Evolutionary conservation across 1,140 invertebrate species (phyloP).

Genomic region (Vanessa atalanta): DNA sequence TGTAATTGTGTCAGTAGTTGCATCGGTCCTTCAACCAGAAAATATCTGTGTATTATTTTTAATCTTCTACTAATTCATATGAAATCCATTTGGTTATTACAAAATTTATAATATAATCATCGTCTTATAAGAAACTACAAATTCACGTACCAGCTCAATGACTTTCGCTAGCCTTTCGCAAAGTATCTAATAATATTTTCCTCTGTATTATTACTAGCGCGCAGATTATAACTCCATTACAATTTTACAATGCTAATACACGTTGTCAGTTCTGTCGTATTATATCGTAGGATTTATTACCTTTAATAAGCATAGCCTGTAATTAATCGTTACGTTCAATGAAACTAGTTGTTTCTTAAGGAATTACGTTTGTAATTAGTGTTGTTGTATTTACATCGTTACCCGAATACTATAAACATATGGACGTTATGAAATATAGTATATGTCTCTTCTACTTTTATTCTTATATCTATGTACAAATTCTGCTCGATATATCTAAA

Average conservation of each 20-base stretch:
- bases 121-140: not conserved
- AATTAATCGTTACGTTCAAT: not conserved
- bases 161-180: not conserved
- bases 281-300: not conserved
- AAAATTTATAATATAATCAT: not conserved
- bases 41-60: too few relatives aligned
- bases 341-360: not conserved
- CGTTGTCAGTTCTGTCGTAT: not conserved
- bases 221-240: slow-evolving; percentile 1
- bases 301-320: not conserved
- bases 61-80: too few relatives aligned
- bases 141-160: not conserved
- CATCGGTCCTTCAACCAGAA: too few relatives aligned
- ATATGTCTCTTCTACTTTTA: too few relatives aligned
- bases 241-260: not conserved
- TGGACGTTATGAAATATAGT: too few relatives aligned
- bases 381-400: too few relatives aligned
- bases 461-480: too few relatives aligned
- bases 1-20: too few relatives aligned
- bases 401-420: too few relatives aligned
- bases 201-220: not conserved
- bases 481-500: too few relatives aligned
- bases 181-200: not conserved
- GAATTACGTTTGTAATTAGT: not conserved
- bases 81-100: not conserved